Percentiles rank a stretch among this genome's conserved stretches.
phyloP scores from a whole-genome alignment of 2,888 invertebrate genomes.

The Aleiodes testaceus region DNA sequence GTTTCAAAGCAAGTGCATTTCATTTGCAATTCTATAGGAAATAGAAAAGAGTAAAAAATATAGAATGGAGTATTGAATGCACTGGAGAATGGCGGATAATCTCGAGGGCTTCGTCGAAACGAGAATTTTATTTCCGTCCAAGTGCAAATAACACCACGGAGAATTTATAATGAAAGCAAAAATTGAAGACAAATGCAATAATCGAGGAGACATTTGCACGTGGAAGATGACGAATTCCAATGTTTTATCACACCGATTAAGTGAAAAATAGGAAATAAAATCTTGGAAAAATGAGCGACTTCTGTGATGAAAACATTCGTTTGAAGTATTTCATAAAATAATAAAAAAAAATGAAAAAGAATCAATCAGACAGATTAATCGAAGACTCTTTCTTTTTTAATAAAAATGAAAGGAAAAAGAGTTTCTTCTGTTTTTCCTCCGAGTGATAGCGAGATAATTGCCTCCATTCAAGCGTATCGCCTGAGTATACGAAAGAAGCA shows the following conservation, averaged over 20 bases:
- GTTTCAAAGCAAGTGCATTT: slow-evolving; percentile 11
- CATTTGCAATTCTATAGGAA: slow-evolving; percentile 31
- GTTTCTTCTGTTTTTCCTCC: neutral
- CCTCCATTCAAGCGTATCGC: slow-evolving; percentile 22
- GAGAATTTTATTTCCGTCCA: slow-evolving; percentile 21
- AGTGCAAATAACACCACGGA: slow-evolving; percentile 14
- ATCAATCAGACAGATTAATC: slow-evolving; percentile 6
- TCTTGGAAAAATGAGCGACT: too few relatives aligned
- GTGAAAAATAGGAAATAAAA: too few relatives aligned
- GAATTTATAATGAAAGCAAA: slow-evolving; percentile 5
- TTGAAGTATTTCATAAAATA: too few relatives aligned
- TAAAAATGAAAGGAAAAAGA: neutral
- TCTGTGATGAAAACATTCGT: too few relatives aligned
- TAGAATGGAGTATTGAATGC: slow-evolving; percentile 19
- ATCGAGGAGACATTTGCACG: too few relatives aligned
- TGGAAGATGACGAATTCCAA: too few relatives aligned
- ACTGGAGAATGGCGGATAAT: slow-evolving; percentile 24
- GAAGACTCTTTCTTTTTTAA: neutral
- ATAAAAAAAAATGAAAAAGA: too few relatives aligned
- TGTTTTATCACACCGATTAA: too few relatives aligned
- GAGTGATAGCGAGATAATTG: slow-evolving; percentile 32
- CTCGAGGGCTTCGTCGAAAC: slow-evolving; percentile 6
- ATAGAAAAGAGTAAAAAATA: neutral
- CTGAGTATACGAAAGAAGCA: slow-evolving; percentile 22
- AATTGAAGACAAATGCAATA: too few relatives aligned